A percentile compares a stretch with the other conserved stretches of the same genome.
Evolutionary conservation across 2,113 vertebrate genomes (phyloP).

Genomic region (Brachyhypopomus occidentalis): DNA sequence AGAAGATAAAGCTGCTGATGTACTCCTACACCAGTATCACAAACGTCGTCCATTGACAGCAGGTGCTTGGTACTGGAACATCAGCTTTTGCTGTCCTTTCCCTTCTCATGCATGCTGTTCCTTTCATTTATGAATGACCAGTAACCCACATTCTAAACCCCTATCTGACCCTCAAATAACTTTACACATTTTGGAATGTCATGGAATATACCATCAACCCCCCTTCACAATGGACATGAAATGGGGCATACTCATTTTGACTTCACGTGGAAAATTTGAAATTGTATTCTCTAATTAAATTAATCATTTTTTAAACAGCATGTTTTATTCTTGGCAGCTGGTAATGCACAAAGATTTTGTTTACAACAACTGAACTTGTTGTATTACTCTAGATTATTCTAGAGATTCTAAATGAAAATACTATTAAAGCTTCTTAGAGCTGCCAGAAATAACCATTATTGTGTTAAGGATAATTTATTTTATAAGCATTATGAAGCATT

Average conservation of each 20-base stretch:
- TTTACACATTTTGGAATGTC: slow-evolving; percentile 31
- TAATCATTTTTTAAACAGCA: background rate
- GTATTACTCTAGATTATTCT: too few relatives aligned
- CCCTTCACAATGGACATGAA: background rate
- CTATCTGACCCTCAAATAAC: slow-evolving; percentile 17
- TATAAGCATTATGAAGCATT: too few relatives aligned
- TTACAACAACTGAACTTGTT: background rate
- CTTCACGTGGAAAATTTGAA: background rate
- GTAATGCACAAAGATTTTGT: background rate
- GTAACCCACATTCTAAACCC: slow-evolving; percentile 12
- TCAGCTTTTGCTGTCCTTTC: slow-evolving; percentile 46
- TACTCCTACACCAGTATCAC: slow-evolving; percentile 32
- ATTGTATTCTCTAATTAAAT: background rate
- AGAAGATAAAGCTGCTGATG: background rate
- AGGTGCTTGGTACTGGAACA: slow-evolving; percentile 61
- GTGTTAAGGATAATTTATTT: background rate
- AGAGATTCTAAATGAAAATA: background rate
- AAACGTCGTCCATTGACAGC: slow-evolving; percentile 79
- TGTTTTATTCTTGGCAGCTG: background rate
- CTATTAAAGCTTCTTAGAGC: background rate
- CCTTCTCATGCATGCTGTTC: slow-evolving; percentile 65
- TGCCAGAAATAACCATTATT: background rate
- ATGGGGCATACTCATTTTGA: background rate
- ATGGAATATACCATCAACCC: background rate
- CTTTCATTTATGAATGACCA: slow-evolving; percentile 20